Base-by-base conservation (phyloP, 2,888 invertebrate genomes). In the Uropetala carovei region DNA sequence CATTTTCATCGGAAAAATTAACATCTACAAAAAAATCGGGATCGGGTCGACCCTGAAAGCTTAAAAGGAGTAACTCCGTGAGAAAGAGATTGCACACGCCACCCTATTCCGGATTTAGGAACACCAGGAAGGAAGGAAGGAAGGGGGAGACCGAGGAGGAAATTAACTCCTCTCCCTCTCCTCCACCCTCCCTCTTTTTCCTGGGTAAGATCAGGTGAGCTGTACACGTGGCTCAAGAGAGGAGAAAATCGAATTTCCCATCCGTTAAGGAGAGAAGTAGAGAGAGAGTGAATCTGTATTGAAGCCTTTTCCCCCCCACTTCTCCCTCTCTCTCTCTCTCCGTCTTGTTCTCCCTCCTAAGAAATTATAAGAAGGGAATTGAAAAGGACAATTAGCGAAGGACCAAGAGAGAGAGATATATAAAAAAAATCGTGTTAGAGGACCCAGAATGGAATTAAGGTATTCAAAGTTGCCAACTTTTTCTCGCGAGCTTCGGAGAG, bases 281-380 rank as follows among this genome's bases (percentile, higher is more conserved):
- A 43, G 43, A 75, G 75, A 27, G 13, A 75, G 27, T 13, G 75
- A 43, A 5, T 43, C 43, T 43, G 43, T 43, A 3, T 1, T 3
- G 43, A 27, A 18, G 22, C 75, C 75, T 75, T 75, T 75, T 75
- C 22, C 27, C n/a, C n/a, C n/a, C n/a, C n/a, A n/a, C n/a, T n/a
- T n/a, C n/a, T 5, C 75, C 75, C 22, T 27, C 27, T 75, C 64
- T 16, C 11, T 75, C 22, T 68, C 22, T 68, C 68, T n/a, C 9
- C 68, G 68, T 68, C 13, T 22, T 27, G 75, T 27, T 27, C 75
- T 9, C 75, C 27, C 27, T 18, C 75, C 14, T 22, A 75, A 13
- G 75, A 75, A 75, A 75, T 75, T 75, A 75, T 75, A 75, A 75
- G 75, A 27, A 75, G 75, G 22, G 75, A 75, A 75, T 75, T 75